Conservation (phyloP, 2,797 vertebrate genomes). For the Macropodus opercularis region DNA sequence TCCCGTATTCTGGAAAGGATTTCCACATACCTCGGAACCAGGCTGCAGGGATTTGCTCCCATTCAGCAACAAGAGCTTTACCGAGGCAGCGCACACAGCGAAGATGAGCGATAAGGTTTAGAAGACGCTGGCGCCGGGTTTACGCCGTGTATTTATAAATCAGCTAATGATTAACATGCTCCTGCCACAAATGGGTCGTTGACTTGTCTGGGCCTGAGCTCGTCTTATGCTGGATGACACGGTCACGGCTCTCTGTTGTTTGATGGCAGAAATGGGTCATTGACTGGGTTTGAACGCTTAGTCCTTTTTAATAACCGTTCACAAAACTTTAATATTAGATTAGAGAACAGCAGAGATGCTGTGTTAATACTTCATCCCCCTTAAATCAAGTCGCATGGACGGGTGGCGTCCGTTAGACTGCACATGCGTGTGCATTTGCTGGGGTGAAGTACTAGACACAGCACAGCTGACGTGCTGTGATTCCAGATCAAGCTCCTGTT, state of each 20-base stretch:
- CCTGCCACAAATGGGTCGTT: no score
- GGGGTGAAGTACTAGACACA: not conserved
- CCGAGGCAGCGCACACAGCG: not conserved
- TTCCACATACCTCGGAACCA: conserved; percentile 12
- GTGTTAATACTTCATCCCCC: not conserved
- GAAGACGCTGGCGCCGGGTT: not conserved
- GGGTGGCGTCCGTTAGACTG: no score
- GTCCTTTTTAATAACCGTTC: no score
- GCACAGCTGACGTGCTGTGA: not conserved
- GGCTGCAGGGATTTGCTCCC: conserved; percentile 27
- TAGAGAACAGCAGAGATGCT: no score
- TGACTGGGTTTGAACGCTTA: no score
- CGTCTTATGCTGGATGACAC: no score
- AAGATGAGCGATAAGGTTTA: conserved; percentile 10
- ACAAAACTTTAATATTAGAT: no score
- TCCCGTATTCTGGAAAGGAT: conserved; percentile 3
- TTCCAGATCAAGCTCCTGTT: conserved; percentile 14
- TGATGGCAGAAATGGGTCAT: no score
- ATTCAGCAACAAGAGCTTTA: conserved; percentile 21
- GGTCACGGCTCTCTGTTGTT: no score
- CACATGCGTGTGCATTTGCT: no score
- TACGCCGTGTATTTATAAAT: not conserved
- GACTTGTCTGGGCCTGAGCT: no score
- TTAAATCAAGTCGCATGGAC: not conserved
- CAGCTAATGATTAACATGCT: no score